A percentile compares a stretch with the other conserved stretches of the same genome.
Evolutionary conservation across 2,113 vertebrate genomes (phyloP).

Genomic region (Etia nguti): DNA sequence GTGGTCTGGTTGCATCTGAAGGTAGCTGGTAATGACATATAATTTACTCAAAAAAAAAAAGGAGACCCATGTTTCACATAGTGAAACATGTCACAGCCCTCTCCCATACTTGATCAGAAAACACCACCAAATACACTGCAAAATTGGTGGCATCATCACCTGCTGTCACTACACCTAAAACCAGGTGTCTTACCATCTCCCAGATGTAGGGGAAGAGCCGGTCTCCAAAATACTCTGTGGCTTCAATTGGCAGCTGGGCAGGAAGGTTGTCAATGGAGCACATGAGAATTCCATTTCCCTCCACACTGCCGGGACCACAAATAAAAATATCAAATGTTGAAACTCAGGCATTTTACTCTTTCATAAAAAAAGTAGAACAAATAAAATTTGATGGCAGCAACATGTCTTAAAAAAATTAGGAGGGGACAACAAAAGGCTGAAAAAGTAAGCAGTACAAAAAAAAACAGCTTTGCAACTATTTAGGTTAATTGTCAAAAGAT

Average conservation of each 20-base stretch:
- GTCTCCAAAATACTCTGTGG: slow-evolving; percentile 96
- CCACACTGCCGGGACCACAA: slow-evolving; percentile 77
- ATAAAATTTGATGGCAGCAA: background rate
- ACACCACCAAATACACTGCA: background rate
- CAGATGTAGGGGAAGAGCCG: slow-evolving; percentile 91
- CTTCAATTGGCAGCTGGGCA: slow-evolving; percentile 94
- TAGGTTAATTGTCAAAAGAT: background rate
- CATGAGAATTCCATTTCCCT: slow-evolving; percentile 95
- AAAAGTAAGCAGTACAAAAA: background rate
- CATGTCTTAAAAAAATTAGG: background rate
- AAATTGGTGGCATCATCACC: background rate
- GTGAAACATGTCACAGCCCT: background rate
- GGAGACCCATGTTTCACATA: background rate
- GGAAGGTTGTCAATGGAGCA: slow-evolving; percentile 98
- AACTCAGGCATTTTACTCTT: background rate
- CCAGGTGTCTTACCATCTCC: slow-evolving; percentile 87
- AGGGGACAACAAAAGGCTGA: background rate
- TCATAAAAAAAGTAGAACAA: background rate
- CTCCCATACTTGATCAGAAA: background rate
- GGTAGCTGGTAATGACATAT: slow-evolving; percentile 73
- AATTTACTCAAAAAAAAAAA: background rate
- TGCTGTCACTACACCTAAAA: background rate
- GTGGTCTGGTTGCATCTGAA: slow-evolving; percentile 83
- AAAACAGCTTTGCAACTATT: background rate
- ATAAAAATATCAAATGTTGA: background rate